Evolutionary conservation across 2,888 invertebrate species (phyloP), one percentile per base, ranked within the genome.

Genomic region (Epiperipatus broadwayi): DNA sequence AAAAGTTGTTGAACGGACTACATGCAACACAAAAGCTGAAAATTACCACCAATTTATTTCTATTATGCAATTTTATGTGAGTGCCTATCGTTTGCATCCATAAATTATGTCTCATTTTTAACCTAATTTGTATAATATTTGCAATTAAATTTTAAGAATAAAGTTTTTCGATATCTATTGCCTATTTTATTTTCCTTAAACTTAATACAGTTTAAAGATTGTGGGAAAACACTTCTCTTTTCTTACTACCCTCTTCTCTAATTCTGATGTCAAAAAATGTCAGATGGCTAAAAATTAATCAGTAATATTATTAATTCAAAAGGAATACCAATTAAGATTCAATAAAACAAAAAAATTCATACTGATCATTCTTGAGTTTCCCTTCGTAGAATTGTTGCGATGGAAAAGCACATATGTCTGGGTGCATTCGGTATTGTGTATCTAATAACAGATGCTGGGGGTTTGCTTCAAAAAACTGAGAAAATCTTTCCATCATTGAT

Each of bases 371-470:
- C 31, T 47, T 50, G 35, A 79, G 58, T 44, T 53, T 58, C 5
- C 67, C 67, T 31, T 59, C 61, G 54, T 83, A 81, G 58, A 79
- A 77, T 32, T 67, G 68, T 25, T 64, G 57, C 57, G 77, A 81
- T 1, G 87, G 84, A 67, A 78, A 87, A 40, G 63, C 60, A 2
- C 75, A 73, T 47, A 89, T 84, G 39, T 73, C 73, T 1, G 69
- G 67, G 47, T 79, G 75, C 87, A 89, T 87, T 44, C 87, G 68
- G 58, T 84, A 85, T 56, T 89, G 87, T 14, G n/a, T n/a, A n/a
- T n/a, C n/a, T n/a, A n/a, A n/a, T n/a, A n/a, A n/a, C n/a, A n/a
- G n/a, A n/a, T 2, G n/a, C n/a, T n/a, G n/a, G n/a, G n/a, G n/a
- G n/a, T n/a, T n/a, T n/a, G n/a, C n/a, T n/a, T 29, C 16, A 8